Evolutionary conservation across 2,113 vertebrate genomes (phyloP).

Genomic region (Ptilorrhoa leucosticta): DNA sequence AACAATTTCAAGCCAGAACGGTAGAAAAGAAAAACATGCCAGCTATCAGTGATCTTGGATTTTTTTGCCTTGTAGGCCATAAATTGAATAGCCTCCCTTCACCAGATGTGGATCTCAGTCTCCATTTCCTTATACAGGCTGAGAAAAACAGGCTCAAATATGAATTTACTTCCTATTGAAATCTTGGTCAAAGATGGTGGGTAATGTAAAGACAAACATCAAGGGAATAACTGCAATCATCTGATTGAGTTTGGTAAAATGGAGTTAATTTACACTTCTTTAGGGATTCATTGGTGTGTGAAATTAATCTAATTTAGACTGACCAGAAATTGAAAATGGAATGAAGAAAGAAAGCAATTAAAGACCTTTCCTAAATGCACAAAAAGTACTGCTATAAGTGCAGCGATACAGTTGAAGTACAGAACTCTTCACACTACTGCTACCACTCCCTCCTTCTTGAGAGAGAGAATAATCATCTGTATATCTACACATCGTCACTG

Average conservation of each 20-base stretch:
- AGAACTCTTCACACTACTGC: background rate
- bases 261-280: conserved; percentile 45
- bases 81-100: background rate
- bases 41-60: background rate
- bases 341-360: conserved; percentile 22
- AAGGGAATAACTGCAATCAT: conserved; percentile 38
- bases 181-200: background rate
- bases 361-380: background rate
- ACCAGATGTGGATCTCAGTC: background rate
- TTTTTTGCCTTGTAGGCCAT: background rate
- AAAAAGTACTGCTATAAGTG: background rate
- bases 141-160: background rate
- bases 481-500: background rate
- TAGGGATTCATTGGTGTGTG: conserved; percentile 15
- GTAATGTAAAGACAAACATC: background rate
- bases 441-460: background rate
- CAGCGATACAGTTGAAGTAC: background rate
- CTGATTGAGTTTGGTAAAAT: conserved; percentile 40
- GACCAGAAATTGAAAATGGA: conserved; percentile 26
- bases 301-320: conserved; percentile 46
- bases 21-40: background rate
- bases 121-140: background rate
- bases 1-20: background rate
- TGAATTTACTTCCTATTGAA: background rate
- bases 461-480: background rate